Base-by-base conservation (phyloP, 2,113 vertebrate genomes). In the Pristiophorus japonicus region DNA sequence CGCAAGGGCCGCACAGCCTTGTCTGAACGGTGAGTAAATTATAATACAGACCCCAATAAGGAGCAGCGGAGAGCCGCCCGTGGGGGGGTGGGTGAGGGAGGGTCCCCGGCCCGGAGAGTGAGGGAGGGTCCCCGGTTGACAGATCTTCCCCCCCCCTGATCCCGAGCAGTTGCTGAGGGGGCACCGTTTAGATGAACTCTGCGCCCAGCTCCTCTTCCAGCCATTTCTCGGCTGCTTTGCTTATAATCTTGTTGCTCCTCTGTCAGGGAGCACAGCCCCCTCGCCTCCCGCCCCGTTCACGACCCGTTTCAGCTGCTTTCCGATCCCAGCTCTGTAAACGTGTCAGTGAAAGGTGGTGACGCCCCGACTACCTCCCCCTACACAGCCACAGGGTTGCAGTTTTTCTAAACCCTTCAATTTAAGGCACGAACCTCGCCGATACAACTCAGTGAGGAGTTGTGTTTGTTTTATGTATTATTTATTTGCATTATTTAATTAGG, bases 301-400 rank as follows among this genome's bases (percentile, higher is more conserved):
- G 30, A n/a, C 7, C 16, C 78, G 12, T 2, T n/a, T 84, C 78
- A 38, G 16, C 42, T 8, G 6, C 47, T 12, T 51, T 30, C 8
- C 62, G 4, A 14, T 38, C 59, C 34, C 88, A 18, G 59, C 20
- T 14, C 88, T 63, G 88, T 92, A 62, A 92, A 92, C 88, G 88
- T 92, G 88, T 92, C 88, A 92, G 88, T 65, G 59, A 62, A 7
- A 62, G 30, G 63, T 34, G 88, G 88, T 38, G 88, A 92, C 88
- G 88, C 59, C 88, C 88, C 88, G 88, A 8, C 38, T 92, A 6
- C 55, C 88, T 92, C 34, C 34, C 88, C 88, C 59, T 10, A 3
- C 16, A 14, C 14, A 34, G 14, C 55, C 10, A 59, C 59, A 59
- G 59, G 10, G 10, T 59, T 90, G 88, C 34, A 63, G n/a, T 38